Evolutionary conservation across 2,113 vertebrate species (phyloP), one percentile per base, ranked within the genome.

Genomic region (Scartelaos histophorus): DNA sequence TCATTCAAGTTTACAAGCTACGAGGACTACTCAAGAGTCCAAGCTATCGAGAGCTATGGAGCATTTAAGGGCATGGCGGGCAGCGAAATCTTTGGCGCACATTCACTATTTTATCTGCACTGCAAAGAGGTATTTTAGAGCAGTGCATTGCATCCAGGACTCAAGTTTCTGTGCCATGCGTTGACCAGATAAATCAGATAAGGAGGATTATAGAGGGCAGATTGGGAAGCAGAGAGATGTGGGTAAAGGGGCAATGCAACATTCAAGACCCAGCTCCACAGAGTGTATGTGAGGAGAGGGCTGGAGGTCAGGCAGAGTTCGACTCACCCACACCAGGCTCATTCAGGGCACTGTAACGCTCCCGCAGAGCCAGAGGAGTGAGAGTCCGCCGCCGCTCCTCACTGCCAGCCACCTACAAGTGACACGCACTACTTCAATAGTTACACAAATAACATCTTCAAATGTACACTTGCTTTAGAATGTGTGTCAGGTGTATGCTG

Each of bases 311-410:
- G 84, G 82, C 82, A 73, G 29, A 19, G 71, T 34, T 62, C 57
- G 67, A 90, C 92, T 24, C 94, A 98, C 97, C 96, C 2, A 94
- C 81, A 13, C 93, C 92, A 0, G 95, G 94, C 80, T 99, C 96
- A 0, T 93, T 96, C 56, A 97, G 93, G 2, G 95, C 90, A 84
- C 95, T 96, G 92, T 97, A 98, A 76, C 96, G 92, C 87, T 97
- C 96, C 66, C 96, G 90, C 84, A 98, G 92, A 53, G 96, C 94
- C 19, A 99, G 81, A 0, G 97, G 97, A 0, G 97, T 99, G 81
- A 98, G 75, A 0, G 96, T 98, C 79, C 97, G 94, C 75, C 95
- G 93, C 38, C 95, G 93, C 65, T 98, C 97, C 54, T 98, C 96
- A 0, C 94, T 94, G 69, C 95, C 92, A 0, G 88, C 92, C 11